Evolutionary conservation across 2,888 invertebrate genomes (phyloP), one percentile per base, ranked within the genome.

Genomic region (Leptothorax acervorum): DNA sequence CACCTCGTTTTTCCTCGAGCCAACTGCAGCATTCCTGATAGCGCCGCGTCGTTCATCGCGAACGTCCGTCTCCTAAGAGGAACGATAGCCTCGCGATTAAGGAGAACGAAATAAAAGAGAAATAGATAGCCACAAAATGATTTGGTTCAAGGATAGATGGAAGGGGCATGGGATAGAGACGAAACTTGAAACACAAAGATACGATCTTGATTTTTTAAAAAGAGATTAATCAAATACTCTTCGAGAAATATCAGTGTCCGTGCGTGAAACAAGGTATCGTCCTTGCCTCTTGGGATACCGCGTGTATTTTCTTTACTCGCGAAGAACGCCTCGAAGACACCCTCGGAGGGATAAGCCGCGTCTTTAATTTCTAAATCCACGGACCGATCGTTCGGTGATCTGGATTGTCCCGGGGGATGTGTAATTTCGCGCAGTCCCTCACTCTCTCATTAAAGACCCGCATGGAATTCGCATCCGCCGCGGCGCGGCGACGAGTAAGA

Each of bases 1-100:
- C 87, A 86, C 86, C 85, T 87, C 73, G 83, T 81, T 86, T 89
- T 84, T 85, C 75, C 63, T 84, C 85, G 78, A 70, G 57, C 82
- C 76, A 84, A 82, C 85, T 55, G 84, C 85, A 88, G 84, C 85
- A 88, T 88, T 90, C 90, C 83, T 65, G 51, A 75, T 82, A 75
- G 45, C 65, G 55, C 73, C 66, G 15, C 65, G 63, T 45, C 62
- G 48, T 57, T 23, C 15, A 23, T 31, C 81, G 79, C 70, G 5
- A 79, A n/a, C 45, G 39, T 39, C 4, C 57, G 73, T 31, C 31
- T 73, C 6, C n/a, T 53, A 23, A 51, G 48, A 35, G 15, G 15
- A 63, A 51, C 23, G 31, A 57, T 70, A 70, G 35, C 18, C 42
- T 53, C 78, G 6, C 66, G 39, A 66, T 66, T 42, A 51, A 63